Evolutionary conservation across 2,888 invertebrate genomes (phyloP).

Genomic region (Hermaeophaga mercurialis): DNA sequence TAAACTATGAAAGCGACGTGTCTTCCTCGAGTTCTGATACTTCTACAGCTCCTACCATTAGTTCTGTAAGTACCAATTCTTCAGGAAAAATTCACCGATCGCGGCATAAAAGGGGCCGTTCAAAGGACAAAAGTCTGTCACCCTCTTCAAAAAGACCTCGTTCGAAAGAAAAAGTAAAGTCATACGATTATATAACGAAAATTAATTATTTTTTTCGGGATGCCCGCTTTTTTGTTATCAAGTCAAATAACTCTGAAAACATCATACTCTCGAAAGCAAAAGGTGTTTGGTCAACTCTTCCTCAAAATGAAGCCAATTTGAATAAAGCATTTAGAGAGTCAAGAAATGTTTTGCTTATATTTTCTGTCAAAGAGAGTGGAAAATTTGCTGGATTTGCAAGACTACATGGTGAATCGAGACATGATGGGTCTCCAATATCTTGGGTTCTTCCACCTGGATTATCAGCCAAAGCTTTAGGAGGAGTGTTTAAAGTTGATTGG

Average conservation of each 20-base stretch:
- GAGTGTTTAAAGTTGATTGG: slow-evolving; percentile 97
- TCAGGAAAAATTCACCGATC: slow-evolving; percentile 62
- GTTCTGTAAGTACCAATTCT: slow-evolving; percentile 75
- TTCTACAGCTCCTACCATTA: slow-evolving; percentile 76
- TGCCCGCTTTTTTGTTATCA: slow-evolving; percentile 94
- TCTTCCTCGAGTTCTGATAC: slow-evolving; percentile 78
- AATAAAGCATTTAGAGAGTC: slow-evolving; percentile 94
- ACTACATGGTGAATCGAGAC: slow-evolving; percentile 83
- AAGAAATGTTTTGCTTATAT: slow-evolving; percentile 92
- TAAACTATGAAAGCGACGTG: slow-evolving; percentile 87
- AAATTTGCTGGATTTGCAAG: slow-evolving; percentile 95
- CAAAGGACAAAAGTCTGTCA: slow-evolving; percentile 53
- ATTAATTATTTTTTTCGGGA: slow-evolving; percentile 93
- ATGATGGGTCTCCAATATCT: slow-evolving; percentile 86
- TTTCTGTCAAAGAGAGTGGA: slow-evolving; percentile 98
- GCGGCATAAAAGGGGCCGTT: slow-evolving; percentile 63
- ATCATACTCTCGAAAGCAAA: slow-evolving; percentile 92
- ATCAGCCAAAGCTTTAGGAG: slow-evolving; percentile 90
- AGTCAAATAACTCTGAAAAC: slow-evolving; percentile 97
- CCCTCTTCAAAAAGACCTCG: slow-evolving; percentile 53
- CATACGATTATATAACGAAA: slow-evolving; percentile 85
- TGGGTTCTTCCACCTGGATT: slow-evolving; percentile 96
- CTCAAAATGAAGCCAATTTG: slow-evolving; percentile 94
- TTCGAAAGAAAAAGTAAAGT: slow-evolving; percentile 62
- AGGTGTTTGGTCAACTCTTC: slow-evolving; percentile 97